phyloP scores from a whole-genome alignment of 2,797 vertebrate genomes.

The Megalops cyprinoides region DNA sequence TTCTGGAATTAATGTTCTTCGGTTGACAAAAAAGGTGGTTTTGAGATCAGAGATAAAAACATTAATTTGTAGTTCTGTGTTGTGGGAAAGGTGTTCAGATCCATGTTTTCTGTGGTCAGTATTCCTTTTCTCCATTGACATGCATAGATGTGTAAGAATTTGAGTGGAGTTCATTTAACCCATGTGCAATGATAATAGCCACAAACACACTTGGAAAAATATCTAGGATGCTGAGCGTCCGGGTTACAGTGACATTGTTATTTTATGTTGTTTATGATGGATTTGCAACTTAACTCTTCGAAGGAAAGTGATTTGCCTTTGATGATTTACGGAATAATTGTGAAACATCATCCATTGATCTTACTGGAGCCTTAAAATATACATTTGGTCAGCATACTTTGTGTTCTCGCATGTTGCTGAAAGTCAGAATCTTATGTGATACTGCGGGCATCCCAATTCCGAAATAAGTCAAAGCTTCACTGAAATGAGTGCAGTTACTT shows the following conservation, averaged over 20 bases:
- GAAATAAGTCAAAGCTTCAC: too few species aligned
- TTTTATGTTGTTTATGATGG: background rate
- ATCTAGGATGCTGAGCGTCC: background rate
- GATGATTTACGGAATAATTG: too few species aligned
- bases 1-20: slow-evolving; percentile 70
- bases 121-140: background rate
- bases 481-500: background rate
- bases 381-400: slow-evolving; percentile 1
- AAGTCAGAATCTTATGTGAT: background rate
- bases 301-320: background rate
- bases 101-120: too few species aligned
- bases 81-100: background rate
- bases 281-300: background rate
- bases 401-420: background rate
- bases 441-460: too few species aligned
- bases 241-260: background rate
- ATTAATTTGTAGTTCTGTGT: background rate
- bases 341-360: too few species aligned
- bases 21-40: slow-evolving; percentile 53
- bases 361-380: slow-evolving; percentile 5
- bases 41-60: slow-evolving; percentile 37
- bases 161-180: background rate
- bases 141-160: background rate
- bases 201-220: background rate
- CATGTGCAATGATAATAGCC: background rate